Evolutionary conservation across 2,888 invertebrate species (phyloP), one percentile per base, ranked within the genome.

Genomic region (Eulithis prunata): DNA sequence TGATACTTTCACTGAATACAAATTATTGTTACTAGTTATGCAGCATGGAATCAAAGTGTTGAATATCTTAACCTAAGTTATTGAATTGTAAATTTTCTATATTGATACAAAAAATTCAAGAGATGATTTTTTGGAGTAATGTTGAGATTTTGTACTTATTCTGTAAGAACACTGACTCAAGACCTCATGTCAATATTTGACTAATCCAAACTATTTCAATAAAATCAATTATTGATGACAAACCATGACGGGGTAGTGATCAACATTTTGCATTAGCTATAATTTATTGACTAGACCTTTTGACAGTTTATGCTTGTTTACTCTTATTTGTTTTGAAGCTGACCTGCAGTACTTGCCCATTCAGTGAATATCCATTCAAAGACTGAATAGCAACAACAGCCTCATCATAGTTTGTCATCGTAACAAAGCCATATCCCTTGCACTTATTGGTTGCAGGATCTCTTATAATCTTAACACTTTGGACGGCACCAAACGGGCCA

Each of bases 361-460:
- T 98, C 83, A 99, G 95, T 80, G 98, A 97, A 93, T 98, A 98
- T 82, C 99, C 99, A 91, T 99, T 99, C 85, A 99, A 94, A 74
- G 98, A 98, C 93, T 98, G 98, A 85, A 99, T 99, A 78, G 99
- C 99, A 81, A 98, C 97, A 73, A 98, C 96, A 68, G 99, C 98
- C 92, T 99, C 99, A 84, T 99, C 98, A 87, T 99, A 99, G 92
- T 98, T 98, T 87, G 98, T 98, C 99, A 99, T 99, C 74, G 98
- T 98, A 78, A 99, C 98, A 91, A 99, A 99, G 77, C 98, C 99
- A 91, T 98, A 99, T 73, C 99, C 99, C 94, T 98, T 99, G 94
- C 99, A 99, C 92, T 99, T 99, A 94, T 98, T 98, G 76, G 98
- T 98, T 84, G 97, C 96, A 81, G 97, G 95, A 94, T 99, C 98